phyloP scores from a whole-genome alignment of 2,888 invertebrate genomes.

The Leucophora obtusa region DNA sequence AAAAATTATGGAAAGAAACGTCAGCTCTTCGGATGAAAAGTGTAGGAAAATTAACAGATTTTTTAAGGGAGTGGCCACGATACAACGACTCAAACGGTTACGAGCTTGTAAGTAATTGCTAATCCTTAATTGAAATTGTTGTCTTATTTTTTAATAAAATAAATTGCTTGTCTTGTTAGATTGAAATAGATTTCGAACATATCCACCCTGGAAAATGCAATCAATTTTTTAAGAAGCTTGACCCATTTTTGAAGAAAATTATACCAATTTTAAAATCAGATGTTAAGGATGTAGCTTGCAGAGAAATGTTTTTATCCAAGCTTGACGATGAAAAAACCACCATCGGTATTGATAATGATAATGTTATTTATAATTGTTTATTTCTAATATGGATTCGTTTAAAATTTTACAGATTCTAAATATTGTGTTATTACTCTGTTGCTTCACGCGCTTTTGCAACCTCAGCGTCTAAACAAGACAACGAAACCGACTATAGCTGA shows the following conservation, averaged over 20 bases:
- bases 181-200: slow-evolving; percentile 28
- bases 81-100: slow-evolving; percentile 28
- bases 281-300: slow-evolving; percentile 25
- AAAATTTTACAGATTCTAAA: slow-evolving; percentile 40
- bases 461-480: slow-evolving; percentile 48
- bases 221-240: slow-evolving; percentile 25
- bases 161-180: slow-evolving; percentile 31
- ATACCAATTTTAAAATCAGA: slow-evolving; percentile 27
- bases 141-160: slow-evolving; percentile 28
- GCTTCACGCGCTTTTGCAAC: slow-evolving; percentile 47
- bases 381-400: no score
- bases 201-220: slow-evolving; percentile 24
- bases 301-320: slow-evolving; percentile 25
- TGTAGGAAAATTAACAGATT: slow-evolving; percentile 25
- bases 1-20: slow-evolving; percentile 15
- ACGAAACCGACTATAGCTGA: slow-evolving; percentile 58
- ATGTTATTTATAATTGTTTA: no score
- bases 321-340: slow-evolving; percentile 1
- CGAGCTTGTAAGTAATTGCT: slow-evolving; percentile 23
- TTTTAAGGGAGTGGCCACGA: slow-evolving; percentile 23
- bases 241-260: slow-evolving; percentile 18
- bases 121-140: slow-evolving; percentile 18
- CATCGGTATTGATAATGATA: no score
- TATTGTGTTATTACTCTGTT: slow-evolving; percentile 50
- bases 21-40: slow-evolving; percentile 15